phyloP scores from a whole-genome alignment of 2,113 vertebrate species.

The Brachyhypopomus occidentalis region DNA sequence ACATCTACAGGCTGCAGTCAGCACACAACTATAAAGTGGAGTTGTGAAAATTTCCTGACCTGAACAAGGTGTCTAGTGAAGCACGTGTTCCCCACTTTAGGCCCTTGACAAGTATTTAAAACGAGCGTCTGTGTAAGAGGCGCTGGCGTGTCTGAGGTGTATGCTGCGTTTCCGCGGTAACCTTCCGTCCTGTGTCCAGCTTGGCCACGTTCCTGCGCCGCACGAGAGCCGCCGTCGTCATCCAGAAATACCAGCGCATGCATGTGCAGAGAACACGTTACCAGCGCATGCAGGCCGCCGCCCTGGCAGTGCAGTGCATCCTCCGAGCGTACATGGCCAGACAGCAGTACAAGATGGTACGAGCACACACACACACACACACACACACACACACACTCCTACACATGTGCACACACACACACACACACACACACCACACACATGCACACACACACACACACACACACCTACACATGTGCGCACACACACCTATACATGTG shows the following conservation, averaged over 20 bases:
- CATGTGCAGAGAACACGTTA: constrained; percentile 79
- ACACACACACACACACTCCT: constrained; percentile 5
- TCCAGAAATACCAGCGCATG: constrained; percentile 96
- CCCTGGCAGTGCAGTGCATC: constrained; percentile 87
- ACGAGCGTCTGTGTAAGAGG: neutral
- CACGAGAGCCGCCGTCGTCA: constrained; percentile 83
- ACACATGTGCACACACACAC: too few species aligned
- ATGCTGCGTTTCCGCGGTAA: neutral
- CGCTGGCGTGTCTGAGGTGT: neutral
- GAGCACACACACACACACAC: constrained; percentile 35
- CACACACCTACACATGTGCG: too few species aligned
- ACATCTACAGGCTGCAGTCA: too few species aligned
- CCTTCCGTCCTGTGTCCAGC: constrained; percentile 66
- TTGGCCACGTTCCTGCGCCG: constrained; percentile 88
- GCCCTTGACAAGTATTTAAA: too few species aligned
- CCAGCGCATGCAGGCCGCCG: constrained; percentile 77
- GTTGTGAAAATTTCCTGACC: too few species aligned
- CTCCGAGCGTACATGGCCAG: constrained; percentile 89
- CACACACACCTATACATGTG: too few species aligned
- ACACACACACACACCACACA: too few species aligned
- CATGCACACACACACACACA: too few species aligned
- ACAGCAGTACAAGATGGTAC: constrained; percentile 86
- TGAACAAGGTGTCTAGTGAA: too few species aligned
- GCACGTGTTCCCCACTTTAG: too few species aligned
- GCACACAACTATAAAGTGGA: too few species aligned